Evolutionary conservation across 2,113 vertebrate genomes (phyloP), one percentile per base, ranked within the genome.

Genomic region (Leptocoma aspasia): DNA sequence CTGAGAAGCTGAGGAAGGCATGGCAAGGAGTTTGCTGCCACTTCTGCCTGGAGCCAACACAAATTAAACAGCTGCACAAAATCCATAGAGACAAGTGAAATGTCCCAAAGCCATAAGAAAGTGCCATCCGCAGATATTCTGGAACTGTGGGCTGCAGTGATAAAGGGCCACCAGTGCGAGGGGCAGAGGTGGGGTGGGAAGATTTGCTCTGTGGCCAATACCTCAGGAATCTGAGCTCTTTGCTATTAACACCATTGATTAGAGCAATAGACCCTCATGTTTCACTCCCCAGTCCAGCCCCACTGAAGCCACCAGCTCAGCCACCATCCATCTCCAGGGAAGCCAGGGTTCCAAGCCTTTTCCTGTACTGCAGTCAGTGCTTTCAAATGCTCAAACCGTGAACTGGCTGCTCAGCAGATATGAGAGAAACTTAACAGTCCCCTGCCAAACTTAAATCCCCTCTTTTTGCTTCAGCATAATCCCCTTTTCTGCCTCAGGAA

Each of bases 401-500:
- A 76, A 93, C 72, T 1, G 53, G 92, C 92, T 90, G 82, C 89
- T 93, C 88, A 86, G 88, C 61, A 93, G 83, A 92, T 86, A 95
- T 0, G 86, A 94, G 80, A 96, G 72, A 82, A 93, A 91, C 86
- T 90, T 70, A 92, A 81, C 28, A 16, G 59, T 50, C 66, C 30
- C 82, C 68, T 91, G 82, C 92, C 93, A 93, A 90, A 75, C 76
- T 75, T 82, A 79, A 96, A 96, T 82, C 76, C 76, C 28, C 24
- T 71, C 71, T 81, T 94, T 93, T 69, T 86, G 56, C 75, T 89
- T 76, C 72, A 90, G 86, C 69, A 86, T 71, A 91, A 90, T 90
- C 83, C 89, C 72, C 91, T 91, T 95, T 94, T 94, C 87, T 94
- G 91, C 82, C 60, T 93, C 44, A 87, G 90, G 83, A 96, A 95